Evolutionary conservation across 2,797 vertebrate species (phyloP), one percentile per base, ranked within the genome.

Genomic region (Myotis daubentonii): DNA sequence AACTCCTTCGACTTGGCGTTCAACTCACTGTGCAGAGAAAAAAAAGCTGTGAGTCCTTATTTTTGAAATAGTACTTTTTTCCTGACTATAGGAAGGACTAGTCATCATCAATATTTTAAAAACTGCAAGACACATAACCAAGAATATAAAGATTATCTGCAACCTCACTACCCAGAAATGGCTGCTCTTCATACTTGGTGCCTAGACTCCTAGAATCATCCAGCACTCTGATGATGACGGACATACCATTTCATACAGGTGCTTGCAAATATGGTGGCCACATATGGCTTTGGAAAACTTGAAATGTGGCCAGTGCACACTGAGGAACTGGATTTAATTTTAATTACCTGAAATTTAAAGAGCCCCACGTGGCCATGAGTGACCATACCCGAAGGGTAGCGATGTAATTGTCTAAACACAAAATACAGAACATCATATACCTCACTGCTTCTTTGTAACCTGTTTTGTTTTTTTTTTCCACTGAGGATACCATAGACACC

Each of bases 1-100:
- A 99, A 98, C 93, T 99, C 98, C 98, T 99, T 99, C 70, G 99
- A 99, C 98, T 98, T 99, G 97, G 99, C 99, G 90, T 99, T 99
- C 98, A 99, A 95, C 97, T 99, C 99, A 97, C 99, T 99, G 98
- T 60, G 36, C 92, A 96, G 93, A 60, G 80, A 97, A 95, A 1
- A 1, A 72, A 95, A 93, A 91, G 17, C 3, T 2, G 6, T 91
- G 44, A 96, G 51, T 6, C 72, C 44, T 92, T 23, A 2, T 2
- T n/a, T 47, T 25, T 65, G 6, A 55, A 94, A n/a, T 0, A 12
- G 22, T n/a, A 1, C 16, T 66, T 10, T 6, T 71, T 68, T 57
- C 94, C 94, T 75, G 49, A 72, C 53, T 11, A 36, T 3, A 47
- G 38, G 44, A 81, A 95, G 53, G 12, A 82, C 91, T 28, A 30